Base-by-base conservation (phyloP, 2,888 invertebrate genomes). In the Matsumyia berberina region DNA sequence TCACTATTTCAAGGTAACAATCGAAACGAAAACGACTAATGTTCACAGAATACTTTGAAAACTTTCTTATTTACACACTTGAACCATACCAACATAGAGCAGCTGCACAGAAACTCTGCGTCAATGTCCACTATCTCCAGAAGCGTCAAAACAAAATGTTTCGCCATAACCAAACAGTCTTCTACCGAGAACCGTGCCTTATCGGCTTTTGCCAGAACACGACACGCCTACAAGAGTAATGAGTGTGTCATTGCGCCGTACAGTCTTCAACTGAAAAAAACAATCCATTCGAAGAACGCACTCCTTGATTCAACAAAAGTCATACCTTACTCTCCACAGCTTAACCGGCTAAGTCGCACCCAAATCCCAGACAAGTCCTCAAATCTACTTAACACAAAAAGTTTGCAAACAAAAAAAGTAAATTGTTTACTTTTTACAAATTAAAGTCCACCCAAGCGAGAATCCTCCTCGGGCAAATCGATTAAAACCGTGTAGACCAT, bases 401-500 rank as follows among this genome's bases (percentile, higher is more conserved):
- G 72, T 82, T 82, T 67, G 60, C 66, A 82, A 83, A 78, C 78
- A 83, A 37, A 57, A 53, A 24, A 1, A 3, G 24, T 24, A 4
- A 3, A 12, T 73, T 77, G 81, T 81, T 77, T 58, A 42, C 42
- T 39, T 49, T 9, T 46, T 6, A 57, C 67, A 70, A 70, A 70
- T 70, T 64, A 53, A 51, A 60, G 39, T 49, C 35, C 53, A 19
- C 15, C 66, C 42, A 17, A 12, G 11, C 7, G 12, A 49, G 44
- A 77, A 55, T 46, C 53, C 58, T 37, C 39, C n/a, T 19, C 2
- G 24, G 4, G 35, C 42, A 60, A 83, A 83, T 83, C 72, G 66
- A 83, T 83, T 83, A 66, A 82, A 78, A 51, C 82, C 24, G 24
- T 24, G 60, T 78, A 78, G 66, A 83, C 77, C 57, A 44, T 70